phyloP scores from a whole-genome alignment of 2,797 vertebrate species.

The Chanos chanos region DNA sequence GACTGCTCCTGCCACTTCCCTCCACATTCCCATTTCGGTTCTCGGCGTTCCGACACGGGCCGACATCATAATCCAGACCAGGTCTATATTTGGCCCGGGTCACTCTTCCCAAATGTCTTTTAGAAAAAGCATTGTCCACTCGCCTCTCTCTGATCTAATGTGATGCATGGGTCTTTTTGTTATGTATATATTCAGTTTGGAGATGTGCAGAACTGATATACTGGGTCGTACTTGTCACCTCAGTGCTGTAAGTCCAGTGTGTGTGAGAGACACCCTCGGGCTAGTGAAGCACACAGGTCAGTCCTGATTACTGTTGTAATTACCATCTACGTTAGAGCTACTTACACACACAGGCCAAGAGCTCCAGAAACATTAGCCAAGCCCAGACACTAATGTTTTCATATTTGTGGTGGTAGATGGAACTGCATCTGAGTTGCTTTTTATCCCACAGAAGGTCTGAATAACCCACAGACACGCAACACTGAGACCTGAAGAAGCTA shows the following conservation, averaged over 20 bases:
- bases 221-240: slow-evolving; percentile 47
- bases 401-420: too few relatives aligned
- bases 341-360: slow-evolving; percentile 44
- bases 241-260: slow-evolving; percentile 49
- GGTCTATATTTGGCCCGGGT: not conserved
- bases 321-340: slow-evolving; percentile 47
- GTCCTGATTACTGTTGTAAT: slow-evolving; percentile 54
- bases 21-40: too few relatives aligned
- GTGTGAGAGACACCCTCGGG: slow-evolving; percentile 44
- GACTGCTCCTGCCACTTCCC: not conserved
- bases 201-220: slow-evolving; percentile 33
- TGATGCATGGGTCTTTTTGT: slow-evolving; percentile 52
- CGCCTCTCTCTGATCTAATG: slow-evolving; percentile 43
- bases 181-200: slow-evolving; percentile 57
- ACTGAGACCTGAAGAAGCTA: too few relatives aligned
- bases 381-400: slow-evolving; percentile 44
- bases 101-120: slow-evolving; percentile 8
- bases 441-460: too few relatives aligned
- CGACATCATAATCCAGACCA: not conserved
- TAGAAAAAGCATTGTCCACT: not conserved
- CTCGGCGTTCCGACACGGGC: not conserved
- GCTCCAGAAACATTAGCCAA: slow-evolving; percentile 49
- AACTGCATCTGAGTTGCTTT: too few relatives aligned
- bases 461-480: too few relatives aligned
- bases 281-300: slow-evolving; percentile 48